Evolutionary conservation across 35 echinoderm and acorn worm genomes (phyloP).

Genomic region (Stichopus chloronotus): DNA sequence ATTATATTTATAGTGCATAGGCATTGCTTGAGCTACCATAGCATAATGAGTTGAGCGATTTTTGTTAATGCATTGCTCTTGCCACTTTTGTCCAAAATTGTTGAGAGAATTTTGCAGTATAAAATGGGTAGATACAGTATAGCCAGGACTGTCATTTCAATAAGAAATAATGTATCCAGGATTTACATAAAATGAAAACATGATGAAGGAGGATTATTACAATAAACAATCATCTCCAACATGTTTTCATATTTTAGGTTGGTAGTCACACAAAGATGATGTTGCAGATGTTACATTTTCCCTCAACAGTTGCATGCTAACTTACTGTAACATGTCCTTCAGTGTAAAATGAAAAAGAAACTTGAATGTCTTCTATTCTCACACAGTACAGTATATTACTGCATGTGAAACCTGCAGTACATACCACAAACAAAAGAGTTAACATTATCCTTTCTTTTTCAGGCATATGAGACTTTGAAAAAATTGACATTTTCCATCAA

Average conservation of each 20-base stretch:
- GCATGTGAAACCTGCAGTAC: too few relatives aligned
- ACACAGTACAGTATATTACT: too few relatives aligned
- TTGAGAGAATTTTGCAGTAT: neutral
- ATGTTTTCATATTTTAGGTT: neutral
- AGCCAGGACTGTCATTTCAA: neutral
- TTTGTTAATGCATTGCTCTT: neutral
- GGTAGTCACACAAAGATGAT: too few relatives aligned
- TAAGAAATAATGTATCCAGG: neutral
- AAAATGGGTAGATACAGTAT: neutral
- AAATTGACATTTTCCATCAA: too few relatives aligned
- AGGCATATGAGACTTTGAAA: too few relatives aligned
- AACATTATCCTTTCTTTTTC: too few relatives aligned
- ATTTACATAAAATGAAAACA: neutral
- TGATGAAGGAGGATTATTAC: neutral
- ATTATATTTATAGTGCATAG: neutral
- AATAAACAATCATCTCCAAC: neutral
- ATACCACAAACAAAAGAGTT: too few relatives aligned
- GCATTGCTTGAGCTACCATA: conserved; percentile 2
- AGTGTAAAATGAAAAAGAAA: too few relatives aligned
- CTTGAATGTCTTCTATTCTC: too few relatives aligned
- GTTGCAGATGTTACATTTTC: too few relatives aligned
- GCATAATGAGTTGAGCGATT: neutral
- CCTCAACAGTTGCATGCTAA: too few relatives aligned
- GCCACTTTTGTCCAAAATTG: conserved; percentile 4
- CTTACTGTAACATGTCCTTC: too few relatives aligned